Base-by-base conservation (phyloP, 1,140 invertebrate genomes). In the Dreissena rostriformis region DNA sequence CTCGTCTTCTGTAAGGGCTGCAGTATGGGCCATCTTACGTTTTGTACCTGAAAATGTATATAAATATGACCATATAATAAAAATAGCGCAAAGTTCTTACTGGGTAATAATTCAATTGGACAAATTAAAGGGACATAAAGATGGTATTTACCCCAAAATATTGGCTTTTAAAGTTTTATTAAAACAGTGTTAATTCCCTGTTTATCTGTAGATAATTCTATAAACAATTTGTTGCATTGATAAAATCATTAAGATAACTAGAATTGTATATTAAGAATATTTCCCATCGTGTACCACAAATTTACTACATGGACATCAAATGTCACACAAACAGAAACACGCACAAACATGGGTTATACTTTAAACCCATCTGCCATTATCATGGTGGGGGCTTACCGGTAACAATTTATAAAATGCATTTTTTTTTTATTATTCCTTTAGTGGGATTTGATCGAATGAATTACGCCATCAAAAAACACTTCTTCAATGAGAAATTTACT, bases 1-100 rank as follows among this genome's bases (percentile, higher is more conserved):
- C 29, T 26, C 26, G 7, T 22, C 57, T 53, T 17, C n/a, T 11
- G 39, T 55, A n/a, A 51, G 52, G n/a, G 39, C 15, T 81, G 28
- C 63, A 70, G 55, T 51, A 28, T 76, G 74, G 63, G 76, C 61
- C 76, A 78, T 78, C 22, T 78, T 68, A 49, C 8, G n/a, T 73
- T 73, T n/a, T 15, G 70, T 52, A 28, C 68, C 78, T 80, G 67
- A 10, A 1, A 70, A 39, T 66, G 7, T 49, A 24, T n/a, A 77
- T 14, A 61, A 61, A 14, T 15, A 24, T 29, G 53, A 26, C 17
- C 17, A 19, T 19, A 75, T 19, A 57, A n/a, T 39, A 19, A 1
- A n/a, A 26, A 1, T 52, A 57, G 8, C 15, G 22, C 8, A 7
- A 24, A 74, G 53, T 51, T 26, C n/a, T 52, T 5, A 22, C 22